Base-by-base conservation (phyloP, 2,797 vertebrate species). In the Leptoclinus maculatus region DNA sequence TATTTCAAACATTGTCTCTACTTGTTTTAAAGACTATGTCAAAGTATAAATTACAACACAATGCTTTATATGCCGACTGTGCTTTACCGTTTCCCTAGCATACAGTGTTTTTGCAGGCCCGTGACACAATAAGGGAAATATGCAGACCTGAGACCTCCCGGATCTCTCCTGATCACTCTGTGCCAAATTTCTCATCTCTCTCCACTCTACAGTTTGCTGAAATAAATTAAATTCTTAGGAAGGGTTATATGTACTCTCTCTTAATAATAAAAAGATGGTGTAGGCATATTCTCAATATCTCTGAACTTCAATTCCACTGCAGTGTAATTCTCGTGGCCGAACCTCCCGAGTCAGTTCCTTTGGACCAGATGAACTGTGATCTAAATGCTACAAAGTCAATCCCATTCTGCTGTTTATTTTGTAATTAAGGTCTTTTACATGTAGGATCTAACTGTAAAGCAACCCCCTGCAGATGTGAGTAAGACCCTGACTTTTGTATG, bases 181-280 rank as follows among this genome's bases (percentile, higher is more conserved):
- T 76, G 83, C 81, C 70, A 87, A 66, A 85, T 80, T 73, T 64
- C 82, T 81, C 74, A 84, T 83, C 57, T 83, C 78, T 76, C 59
- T 79, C 66, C 66, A 57, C 82, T 80, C 62, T n/a, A 78, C 56
- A 79, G 74, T 83, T 82, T 78, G 41, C 74, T 83, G 74, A 86
- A 87, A 83, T 76, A 91, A 78, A 91, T 90, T 85, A 86, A 87
- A 74, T 87, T 92, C 75, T 88, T 60, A 12, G 70, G 71, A 65
- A 80, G 78, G 39, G 43, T 87, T 76, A 88, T 88, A 72, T 77
- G 29, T 69, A 70, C 62, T 43, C 49, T 43, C 45, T 47, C 66
- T 63, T 43, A 38, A 45, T 66, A 71, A 79, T 69, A 76, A 82
- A 78, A 87, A 88, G 65, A 71, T 66, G 23, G 58, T 11, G 23